Percentiles rank a stretch among this genome's conserved stretches.
Evolutionary conservation across 2,888 invertebrate genomes (phyloP).

Genomic region (Noctua comes): DNA sequence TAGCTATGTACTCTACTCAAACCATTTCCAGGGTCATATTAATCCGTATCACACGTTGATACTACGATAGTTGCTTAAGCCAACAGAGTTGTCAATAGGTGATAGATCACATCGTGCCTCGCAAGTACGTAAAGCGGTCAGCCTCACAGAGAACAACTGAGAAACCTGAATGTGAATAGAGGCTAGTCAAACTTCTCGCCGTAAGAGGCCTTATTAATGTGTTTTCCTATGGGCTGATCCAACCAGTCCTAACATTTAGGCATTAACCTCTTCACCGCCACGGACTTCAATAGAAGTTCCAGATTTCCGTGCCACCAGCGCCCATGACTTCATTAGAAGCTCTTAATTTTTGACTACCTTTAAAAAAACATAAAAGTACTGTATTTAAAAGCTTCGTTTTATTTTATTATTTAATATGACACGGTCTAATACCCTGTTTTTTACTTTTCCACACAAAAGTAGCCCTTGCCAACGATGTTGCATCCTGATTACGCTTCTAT

Average conservation of each 20-base stretch:
- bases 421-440: too few relatives aligned
- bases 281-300: too few relatives aligned
- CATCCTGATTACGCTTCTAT: background rate
- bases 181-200: background rate
- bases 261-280: too few relatives aligned
- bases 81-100: background rate
- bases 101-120: background rate
- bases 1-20: background rate
- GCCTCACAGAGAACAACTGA: background rate
- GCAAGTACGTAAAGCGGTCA: background rate
- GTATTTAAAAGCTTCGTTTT: too few relatives aligned
- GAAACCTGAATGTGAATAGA: background rate
- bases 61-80: background rate
- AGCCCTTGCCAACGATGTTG: too few relatives aligned
- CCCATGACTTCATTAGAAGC: too few relatives aligned
- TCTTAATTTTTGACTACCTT: too few relatives aligned
- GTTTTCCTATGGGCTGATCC: too few relatives aligned
- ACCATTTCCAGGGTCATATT: background rate
- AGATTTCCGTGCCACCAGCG: too few relatives aligned
- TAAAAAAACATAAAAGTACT: too few relatives aligned
- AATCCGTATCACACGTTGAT: background rate
- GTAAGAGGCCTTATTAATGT: background rate
- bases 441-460: too few relatives aligned
- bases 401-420: too few relatives aligned
- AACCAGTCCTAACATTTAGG: background rate